Evolutionary conservation across 2,113 vertebrate species (phyloP).

Genomic region (Sclerurus mexicanus): DNA sequence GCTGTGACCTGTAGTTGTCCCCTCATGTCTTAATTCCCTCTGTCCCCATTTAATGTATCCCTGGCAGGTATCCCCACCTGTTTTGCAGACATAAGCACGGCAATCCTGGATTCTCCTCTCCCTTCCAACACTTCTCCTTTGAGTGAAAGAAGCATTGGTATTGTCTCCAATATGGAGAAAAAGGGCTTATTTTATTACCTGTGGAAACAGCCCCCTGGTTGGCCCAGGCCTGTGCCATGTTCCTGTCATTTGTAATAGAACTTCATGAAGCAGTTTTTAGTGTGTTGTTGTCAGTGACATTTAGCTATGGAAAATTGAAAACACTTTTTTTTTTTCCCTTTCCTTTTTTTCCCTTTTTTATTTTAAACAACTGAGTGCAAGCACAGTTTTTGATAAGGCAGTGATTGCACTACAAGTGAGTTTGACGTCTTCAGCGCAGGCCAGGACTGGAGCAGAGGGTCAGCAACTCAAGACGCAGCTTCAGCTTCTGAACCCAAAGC

Average conservation of each 20-base stretch:
- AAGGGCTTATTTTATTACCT: background rate
- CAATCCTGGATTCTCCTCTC: background rate
- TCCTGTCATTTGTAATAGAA: background rate
- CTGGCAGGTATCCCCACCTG: background rate
- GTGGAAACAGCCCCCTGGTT: background rate
- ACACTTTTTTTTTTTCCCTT: background rate
- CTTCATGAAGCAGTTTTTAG: background rate
- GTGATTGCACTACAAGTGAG: fast-evolving
- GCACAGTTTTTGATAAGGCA: background rate
- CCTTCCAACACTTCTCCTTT: fast-evolving
- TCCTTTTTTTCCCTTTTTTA: background rate
- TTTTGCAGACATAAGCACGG: background rate
- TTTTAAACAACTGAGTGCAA: fast-evolving
- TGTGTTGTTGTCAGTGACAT: background rate
- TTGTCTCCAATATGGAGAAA: background rate
- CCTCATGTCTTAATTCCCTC: background rate
- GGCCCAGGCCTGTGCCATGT: background rate
- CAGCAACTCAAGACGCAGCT: background rate
- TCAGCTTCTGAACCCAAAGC: background rate
- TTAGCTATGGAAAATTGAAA: background rate
- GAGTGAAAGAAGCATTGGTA: fast-evolving
- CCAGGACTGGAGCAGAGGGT: background rate
- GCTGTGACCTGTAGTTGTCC: background rate
- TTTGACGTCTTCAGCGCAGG: background rate
- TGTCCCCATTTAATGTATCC: background rate